A percentile compares a stretch with the other conserved stretches of the same genome.
These are phyloP conservation scores for Calephelis perditalis DNA, from an alignment of 2,888 invertebrate species.

Conservation along the genomic window DNA sequence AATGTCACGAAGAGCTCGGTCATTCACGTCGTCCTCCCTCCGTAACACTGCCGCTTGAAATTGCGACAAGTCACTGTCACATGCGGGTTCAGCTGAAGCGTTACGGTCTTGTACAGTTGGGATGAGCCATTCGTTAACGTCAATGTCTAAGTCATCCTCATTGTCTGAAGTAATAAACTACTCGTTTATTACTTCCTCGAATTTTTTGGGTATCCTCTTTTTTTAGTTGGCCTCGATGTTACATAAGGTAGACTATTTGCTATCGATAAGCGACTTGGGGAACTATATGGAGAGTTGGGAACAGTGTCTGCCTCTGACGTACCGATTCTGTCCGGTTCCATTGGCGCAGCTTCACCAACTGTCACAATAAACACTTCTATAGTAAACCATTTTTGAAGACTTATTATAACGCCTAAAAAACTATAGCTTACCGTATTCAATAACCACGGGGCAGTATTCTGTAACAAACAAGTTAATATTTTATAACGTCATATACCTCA, in stretches of 20 bases:
- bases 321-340: not conserved
- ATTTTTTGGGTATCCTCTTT: not conserved
- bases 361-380: not conserved
- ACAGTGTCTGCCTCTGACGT: not conserved
- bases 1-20: constrained; percentile 22
- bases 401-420: not conserved
- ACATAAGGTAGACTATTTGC: not conserved
- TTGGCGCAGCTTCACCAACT: not conserved
- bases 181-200: not conserved
- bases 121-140: not conserved
- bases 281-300: not conserved
- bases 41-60: constrained; percentile 11
- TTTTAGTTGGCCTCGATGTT: not conserved
- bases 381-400: not conserved
- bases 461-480: not conserved
- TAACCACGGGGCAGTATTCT: not conserved
- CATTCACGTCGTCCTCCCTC: constrained; percentile 14
- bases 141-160: constrained; percentile 2
- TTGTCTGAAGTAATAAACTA: constrained; percentile 1
- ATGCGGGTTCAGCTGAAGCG: constrained; percentile 10
- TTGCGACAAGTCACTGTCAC: not conserved
- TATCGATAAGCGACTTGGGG: not conserved
- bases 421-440: not conserved
- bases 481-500: not conserved
- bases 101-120: constrained; percentile 5